phyloP scores from a whole-genome alignment of 1,140 invertebrate genomes.

The Diorhabda sublineata region DNA sequence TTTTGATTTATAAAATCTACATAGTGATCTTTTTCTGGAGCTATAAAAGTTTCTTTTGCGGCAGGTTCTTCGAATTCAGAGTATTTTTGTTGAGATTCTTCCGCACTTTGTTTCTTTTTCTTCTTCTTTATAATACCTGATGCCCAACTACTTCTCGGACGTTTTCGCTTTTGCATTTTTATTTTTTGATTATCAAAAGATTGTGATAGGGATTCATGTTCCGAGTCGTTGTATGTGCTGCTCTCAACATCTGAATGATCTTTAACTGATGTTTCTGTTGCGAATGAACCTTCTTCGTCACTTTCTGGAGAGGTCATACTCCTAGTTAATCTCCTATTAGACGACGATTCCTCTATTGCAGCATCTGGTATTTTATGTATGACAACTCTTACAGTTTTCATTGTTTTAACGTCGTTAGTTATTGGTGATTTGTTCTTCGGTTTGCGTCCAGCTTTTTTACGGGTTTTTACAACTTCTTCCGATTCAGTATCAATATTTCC shows the following conservation, averaged over 20 bases:
- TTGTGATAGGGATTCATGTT: background rate
- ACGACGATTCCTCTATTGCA: constrained; percentile 11
- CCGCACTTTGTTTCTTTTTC: constrained; percentile 16
- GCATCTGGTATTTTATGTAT: constrained; percentile 33
- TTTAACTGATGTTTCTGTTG: constrained; percentile 15
- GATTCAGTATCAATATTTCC: background rate
- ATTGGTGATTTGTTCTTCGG: constrained; percentile 13
- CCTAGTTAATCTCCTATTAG: constrained; percentile 22
- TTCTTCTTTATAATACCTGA: constrained; percentile 31
- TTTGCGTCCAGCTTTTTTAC: constrained; percentile 27
- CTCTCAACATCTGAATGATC: constrained; percentile 16
- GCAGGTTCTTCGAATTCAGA: background rate
- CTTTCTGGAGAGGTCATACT: constrained; percentile 18
- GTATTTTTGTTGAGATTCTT: background rate
- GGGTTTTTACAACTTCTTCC: constrained; percentile 12
- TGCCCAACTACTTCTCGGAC: constrained; percentile 28
- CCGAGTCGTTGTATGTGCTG: too few species aligned
- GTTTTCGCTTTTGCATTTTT: constrained; percentile 22
- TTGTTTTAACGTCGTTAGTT: constrained; percentile 11
- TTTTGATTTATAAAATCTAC: constrained; percentile 31
- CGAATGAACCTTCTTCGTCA: constrained; percentile 18
- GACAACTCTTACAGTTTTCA: constrained; percentile 32
- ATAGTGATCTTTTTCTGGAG: constrained; percentile 38
- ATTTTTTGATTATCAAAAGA: constrained; percentile 7
- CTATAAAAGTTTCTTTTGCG: constrained; percentile 18